Evolutionary conservation across 2,113 vertebrate genomes (phyloP).

Genomic region (Mustela nigripes): DNA sequence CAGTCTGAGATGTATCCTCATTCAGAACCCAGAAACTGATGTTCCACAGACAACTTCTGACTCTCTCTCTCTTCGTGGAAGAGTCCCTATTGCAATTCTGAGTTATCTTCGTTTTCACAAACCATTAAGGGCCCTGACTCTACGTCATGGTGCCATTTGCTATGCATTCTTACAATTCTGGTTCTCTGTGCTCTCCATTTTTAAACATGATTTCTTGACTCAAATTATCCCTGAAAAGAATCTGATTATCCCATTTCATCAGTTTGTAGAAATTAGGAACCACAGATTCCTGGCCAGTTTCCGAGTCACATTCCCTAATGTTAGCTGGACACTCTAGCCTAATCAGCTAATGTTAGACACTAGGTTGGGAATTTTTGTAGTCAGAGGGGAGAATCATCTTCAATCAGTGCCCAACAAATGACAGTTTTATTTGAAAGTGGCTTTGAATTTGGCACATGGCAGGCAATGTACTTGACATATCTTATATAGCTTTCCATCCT

Average conservation of each 20-base stretch:
- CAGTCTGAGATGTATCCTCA: not conserved
- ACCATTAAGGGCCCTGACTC: not conserved
- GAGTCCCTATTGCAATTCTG: not conserved
- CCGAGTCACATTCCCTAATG: not conserved
- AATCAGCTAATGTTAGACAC: not conserved
- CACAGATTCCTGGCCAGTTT: not conserved
- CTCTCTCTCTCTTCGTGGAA: not conserved
- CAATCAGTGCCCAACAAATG: not conserved
- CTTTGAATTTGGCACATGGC: conserved; percentile 35
- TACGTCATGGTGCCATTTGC: rapidly evolving
- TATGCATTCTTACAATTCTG: not conserved
- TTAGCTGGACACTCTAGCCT: not conserved
- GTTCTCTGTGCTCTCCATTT: not conserved
- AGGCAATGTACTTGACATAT: conserved; percentile 31
- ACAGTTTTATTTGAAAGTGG: conserved; percentile 10
- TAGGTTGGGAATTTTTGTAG: not conserved
- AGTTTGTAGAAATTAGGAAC: not conserved
- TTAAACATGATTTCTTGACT: not conserved
- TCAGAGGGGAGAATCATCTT: not conserved
- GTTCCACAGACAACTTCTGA: not conserved
- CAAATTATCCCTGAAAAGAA: not conserved
- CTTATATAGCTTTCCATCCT: conserved; percentile 18
- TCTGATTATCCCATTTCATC: not conserved
- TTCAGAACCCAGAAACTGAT: not conserved
- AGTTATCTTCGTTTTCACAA: not conserved